phyloP scores from a whole-genome alignment of 2,113 vertebrate species.

The Istiophorus platypterus region DNA sequence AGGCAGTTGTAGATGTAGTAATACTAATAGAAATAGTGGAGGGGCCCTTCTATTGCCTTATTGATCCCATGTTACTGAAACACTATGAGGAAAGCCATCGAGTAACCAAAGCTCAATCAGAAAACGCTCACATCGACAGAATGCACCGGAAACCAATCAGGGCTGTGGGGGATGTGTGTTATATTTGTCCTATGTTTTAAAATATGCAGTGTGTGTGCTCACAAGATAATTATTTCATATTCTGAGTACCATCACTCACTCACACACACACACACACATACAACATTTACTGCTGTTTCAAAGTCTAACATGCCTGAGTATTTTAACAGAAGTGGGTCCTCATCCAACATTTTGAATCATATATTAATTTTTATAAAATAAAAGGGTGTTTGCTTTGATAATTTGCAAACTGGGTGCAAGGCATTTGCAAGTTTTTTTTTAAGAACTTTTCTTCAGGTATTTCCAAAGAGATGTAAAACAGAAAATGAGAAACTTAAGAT shows the following conservation, averaged over 20 bases:
- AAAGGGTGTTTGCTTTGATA: not conserved
- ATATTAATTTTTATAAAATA: not conserved
- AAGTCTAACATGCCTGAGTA: not conserved
- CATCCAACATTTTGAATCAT: not conserved
- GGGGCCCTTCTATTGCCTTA: slow-evolving; percentile 57
- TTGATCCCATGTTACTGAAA: slow-evolving; percentile 72
- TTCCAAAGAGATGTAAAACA: not conserved
- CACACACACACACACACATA: not conserved
- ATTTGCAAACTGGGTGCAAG: too few species aligned
- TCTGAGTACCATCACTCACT: not conserved
- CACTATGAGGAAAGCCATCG: slow-evolving; percentile 58
- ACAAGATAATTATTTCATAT: not conserved
- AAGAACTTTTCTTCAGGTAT: too few species aligned
- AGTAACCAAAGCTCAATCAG: slow-evolving; percentile 63
- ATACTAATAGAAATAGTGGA: slow-evolving; percentile 49
- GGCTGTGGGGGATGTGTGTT: not conserved
- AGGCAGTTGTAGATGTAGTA: slow-evolving; percentile 34
- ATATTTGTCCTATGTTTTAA: slow-evolving; percentile 1
- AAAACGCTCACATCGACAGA: slow-evolving; percentile 56
- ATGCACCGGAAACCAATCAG: slow-evolving; percentile 38
- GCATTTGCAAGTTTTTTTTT: too few species aligned
- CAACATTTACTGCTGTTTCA: not conserved
- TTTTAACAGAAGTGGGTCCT: not conserved
- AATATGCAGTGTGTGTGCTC: slow-evolving; percentile 23
- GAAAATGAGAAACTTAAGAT: not conserved